These are phyloP conservation scores for Drosophila vallismaia DNA, from an alignment of 2,888 invertebrate species.

Conservation along the genomic window DNA sequence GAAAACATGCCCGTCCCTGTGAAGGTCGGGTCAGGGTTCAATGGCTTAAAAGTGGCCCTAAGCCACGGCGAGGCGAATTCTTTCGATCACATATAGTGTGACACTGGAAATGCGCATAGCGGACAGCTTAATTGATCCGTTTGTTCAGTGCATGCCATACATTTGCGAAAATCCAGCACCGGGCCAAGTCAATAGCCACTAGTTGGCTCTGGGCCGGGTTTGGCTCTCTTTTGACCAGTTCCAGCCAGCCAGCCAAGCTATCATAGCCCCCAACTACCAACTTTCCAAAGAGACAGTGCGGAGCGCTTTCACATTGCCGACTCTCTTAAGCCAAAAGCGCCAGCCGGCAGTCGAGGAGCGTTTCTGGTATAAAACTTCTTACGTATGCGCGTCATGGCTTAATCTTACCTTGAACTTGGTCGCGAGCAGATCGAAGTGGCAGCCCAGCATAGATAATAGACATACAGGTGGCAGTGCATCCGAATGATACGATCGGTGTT, in stretches of 20 bases:
- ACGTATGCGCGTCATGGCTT: constrained; percentile 83
- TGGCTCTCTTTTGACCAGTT: constrained; percentile 52
- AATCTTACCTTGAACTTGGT: constrained; percentile 84
- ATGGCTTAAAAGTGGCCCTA: constrained; percentile 23
- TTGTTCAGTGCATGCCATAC: constrained; percentile 45
- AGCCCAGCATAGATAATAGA: constrained; percentile 3
- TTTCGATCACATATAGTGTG: constrained; percentile 36
- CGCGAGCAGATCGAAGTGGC: constrained; percentile 70
- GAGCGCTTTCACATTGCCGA: constrained; percentile 60
- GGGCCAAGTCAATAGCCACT: constrained; percentile 26
- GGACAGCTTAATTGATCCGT: constrained; percentile 68
- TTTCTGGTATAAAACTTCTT: constrained; percentile 83
- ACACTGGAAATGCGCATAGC: constrained; percentile 46
- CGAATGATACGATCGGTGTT: constrained; percentile 1
- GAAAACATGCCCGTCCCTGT: constrained; percentile 7
- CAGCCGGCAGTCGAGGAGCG: constrained; percentile 2
- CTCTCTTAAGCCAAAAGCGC: constrained; percentile 55
- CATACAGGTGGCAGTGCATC: constrained; percentile 16
- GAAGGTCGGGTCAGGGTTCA: constrained; percentile 30
- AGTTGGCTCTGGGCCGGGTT: constrained; percentile 10
- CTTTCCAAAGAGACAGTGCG: constrained; percentile 60
- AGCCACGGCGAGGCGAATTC: constrained; percentile 37
- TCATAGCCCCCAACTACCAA: constrained; percentile 33
- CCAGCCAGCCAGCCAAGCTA: not conserved
- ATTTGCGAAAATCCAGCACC: constrained; percentile 42